A percentile compares a stretch with the other conserved stretches of the same genome.
Evolutionary conservation across 1,140 invertebrate genomes (phyloP).

Genomic region (Hycleus phaleratus): DNA sequence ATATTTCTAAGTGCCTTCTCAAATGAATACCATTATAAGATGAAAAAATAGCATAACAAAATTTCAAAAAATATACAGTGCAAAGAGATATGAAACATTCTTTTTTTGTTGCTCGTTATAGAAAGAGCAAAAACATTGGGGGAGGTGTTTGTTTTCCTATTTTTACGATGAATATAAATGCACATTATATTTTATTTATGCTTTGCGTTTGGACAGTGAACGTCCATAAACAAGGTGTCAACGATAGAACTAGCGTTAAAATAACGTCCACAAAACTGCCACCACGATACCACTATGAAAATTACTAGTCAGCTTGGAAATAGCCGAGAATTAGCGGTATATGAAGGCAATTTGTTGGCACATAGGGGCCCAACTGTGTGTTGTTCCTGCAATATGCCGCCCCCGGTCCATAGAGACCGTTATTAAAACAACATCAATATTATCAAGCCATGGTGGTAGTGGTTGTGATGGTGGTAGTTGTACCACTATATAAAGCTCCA

Average conservation of each 20-base stretch:
- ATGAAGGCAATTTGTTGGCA: not conserved
- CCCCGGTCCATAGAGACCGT: not conserved
- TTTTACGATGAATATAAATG: conserved; percentile 14
- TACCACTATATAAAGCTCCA: too few species aligned
- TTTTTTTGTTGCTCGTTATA: too few species aligned
- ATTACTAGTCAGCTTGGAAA: too few species aligned
- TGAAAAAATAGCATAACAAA: too few species aligned
- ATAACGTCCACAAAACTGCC: not conserved
- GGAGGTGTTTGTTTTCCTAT: too few species aligned
- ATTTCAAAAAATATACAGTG: too few species aligned
- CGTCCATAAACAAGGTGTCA: conserved; percentile 12
- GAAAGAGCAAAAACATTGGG: too few species aligned
- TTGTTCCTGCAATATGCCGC: not conserved
- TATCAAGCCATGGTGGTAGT: not conserved
- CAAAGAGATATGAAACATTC: too few species aligned
- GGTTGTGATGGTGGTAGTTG: too few species aligned
- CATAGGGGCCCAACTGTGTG: not conserved
- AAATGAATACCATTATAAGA: not conserved
- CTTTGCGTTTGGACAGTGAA: not conserved
- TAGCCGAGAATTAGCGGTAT: not conserved
- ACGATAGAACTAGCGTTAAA: conserved; percentile 1
- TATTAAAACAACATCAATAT: conserved; percentile 12
- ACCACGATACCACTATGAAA: too few species aligned
- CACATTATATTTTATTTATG: conserved; percentile 8
- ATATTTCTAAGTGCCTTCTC: conserved; percentile 10